Percentiles rank a stretch among this genome's conserved stretches.
These are phyloP conservation scores for Antedon bifida DNA, from an alignment of 35 echinoderm and acorn worm species.

Conservation along the genomic window DNA sequence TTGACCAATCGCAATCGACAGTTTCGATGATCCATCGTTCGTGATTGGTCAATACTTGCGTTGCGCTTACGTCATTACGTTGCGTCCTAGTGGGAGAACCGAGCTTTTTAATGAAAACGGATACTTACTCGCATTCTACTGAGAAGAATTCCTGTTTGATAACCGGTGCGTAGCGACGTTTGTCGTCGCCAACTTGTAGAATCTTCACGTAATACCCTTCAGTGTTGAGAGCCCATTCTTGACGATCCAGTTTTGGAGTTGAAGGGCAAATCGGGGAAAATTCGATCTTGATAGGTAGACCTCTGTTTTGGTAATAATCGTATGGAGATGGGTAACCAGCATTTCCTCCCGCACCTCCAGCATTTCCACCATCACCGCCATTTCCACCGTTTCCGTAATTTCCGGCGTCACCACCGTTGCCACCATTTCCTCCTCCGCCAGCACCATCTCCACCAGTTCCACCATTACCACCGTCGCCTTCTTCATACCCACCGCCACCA, in stretches of 20 bases:
- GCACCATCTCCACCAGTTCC: not conserved
- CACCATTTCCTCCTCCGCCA: not conserved
- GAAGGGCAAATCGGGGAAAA: not conserved
- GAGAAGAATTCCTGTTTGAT: not conserved
- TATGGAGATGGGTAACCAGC: not conserved
- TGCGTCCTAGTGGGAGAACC: too few relatives aligned
- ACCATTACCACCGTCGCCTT: not conserved
- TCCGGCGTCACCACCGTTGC: not conserved
- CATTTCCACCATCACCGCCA: not conserved
- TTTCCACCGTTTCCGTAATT: not conserved
- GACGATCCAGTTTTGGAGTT: not conserved
- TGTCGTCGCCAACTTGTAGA: not conserved
- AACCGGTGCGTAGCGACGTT: not conserved
- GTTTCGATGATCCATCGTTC: too few relatives aligned
- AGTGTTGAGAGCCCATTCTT: not conserved
- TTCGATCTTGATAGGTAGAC: not conserved
- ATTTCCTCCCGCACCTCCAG: not conserved
- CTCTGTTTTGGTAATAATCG: not conserved
- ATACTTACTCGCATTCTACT: not conserved
- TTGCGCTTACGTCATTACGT: too few relatives aligned
- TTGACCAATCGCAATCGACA: too few relatives aligned
- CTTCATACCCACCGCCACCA: not conserved
- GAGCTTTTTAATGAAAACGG: too few relatives aligned
- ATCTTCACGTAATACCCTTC: not conserved
- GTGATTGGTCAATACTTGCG: too few relatives aligned